Conservation (phyloP, 2,113 vertebrate genomes). For the human region GRCh38 chr6:127075001-127075500, state of each 20-base stretch:
- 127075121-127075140: conserved; percentile 1
- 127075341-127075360: not conserved
- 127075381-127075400: not conserved
- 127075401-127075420: not conserved
- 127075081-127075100: not conserved
- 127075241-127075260: not conserved
- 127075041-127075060: not conserved
- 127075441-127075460: not conserved
- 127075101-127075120: not conserved
- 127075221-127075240: not conserved
- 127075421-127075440: conserved; percentile 11
- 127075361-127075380: not conserved
- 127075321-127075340: not conserved
- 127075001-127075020: not conserved
- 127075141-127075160: not conserved
- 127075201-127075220: not conserved
- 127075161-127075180: not conserved
- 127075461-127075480: not conserved
- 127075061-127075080: not conserved
- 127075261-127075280: not conserved
- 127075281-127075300: not conserved
- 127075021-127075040: not conserved
- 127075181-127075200: not conserved
- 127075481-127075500: not conserved
- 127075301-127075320: not conserved